phyloP scores from a whole-genome alignment of 2,888 invertebrate genomes.

The Acleris literana region DNA sequence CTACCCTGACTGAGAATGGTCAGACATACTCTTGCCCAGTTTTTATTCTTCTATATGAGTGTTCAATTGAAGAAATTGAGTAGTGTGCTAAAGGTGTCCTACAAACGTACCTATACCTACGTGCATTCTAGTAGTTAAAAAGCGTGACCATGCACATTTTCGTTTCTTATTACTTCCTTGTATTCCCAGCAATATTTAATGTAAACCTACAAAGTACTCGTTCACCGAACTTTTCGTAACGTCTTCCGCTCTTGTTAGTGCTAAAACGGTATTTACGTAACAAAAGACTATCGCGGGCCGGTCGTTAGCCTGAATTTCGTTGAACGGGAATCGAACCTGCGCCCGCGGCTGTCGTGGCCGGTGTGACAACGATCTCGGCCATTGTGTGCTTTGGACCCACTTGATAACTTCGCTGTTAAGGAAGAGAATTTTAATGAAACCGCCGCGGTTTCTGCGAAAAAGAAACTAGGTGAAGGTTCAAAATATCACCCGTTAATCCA shows the following conservation, averaged over 20 bases:
- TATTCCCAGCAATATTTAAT: too few species aligned
- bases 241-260: slow-evolving; percentile 25
- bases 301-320: slow-evolving; percentile 74
- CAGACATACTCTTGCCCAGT: too few species aligned
- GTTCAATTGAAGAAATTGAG: too few species aligned
- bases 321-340: slow-evolving; percentile 71
- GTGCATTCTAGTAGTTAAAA: too few species aligned
- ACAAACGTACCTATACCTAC: too few species aligned
- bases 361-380: slow-evolving; percentile 73
- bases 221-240: slow-evolving; percentile 13
- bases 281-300: slow-evolving; percentile 49
- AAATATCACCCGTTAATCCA: neutral
- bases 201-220: too few species aligned
- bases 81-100: too few species aligned
- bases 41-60: too few species aligned
- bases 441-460: slow-evolving; percentile 29
- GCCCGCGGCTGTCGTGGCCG: slow-evolving; percentile 63
- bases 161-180: too few species aligned
- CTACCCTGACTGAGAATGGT: too few species aligned
- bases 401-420: slow-evolving; percentile 67
- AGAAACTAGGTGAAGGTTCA: slow-evolving; percentile 9
- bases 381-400: slow-evolving; percentile 69
- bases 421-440: slow-evolving; percentile 64
- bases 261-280: slow-evolving; percentile 34
- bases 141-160: too few species aligned